Base-by-base conservation (phyloP, 1,140 invertebrate genomes). In the Drosophila pallidifrons region DNA sequence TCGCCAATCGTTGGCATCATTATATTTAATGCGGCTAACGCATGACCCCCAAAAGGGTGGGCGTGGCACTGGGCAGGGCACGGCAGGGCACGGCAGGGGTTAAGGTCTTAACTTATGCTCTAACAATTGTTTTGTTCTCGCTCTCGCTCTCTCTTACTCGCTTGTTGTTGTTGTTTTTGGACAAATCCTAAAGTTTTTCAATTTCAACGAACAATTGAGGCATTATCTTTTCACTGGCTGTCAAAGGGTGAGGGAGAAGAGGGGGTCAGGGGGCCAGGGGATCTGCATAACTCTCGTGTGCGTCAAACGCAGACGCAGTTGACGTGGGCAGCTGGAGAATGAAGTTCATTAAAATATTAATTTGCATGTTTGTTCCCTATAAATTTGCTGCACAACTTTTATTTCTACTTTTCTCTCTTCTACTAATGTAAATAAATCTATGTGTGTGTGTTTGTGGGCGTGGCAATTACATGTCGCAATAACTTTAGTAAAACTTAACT, bases 181-280 rank as follows among this genome's bases (percentile, higher is more conserved):
- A 7, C 54, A 79, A 81, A 82, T 82, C 74, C 47, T 54, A 74
- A 89, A 88, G 80, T 89, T 88, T 88, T 88, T 88, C 85, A 89
- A 88, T 89, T 88, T 88, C 77, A 79, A 83, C 85, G 83, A 89
- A 88, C 85, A 88, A 88, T 89, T 81, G 85, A 89, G 85, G 85
- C 81, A 88, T 88, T 89, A 88, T 88, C 80, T 78, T 66, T 54
- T 57, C 55, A 54, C 38, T 35, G 49, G 15, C 41, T 60, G 57
- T 8, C 30, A 16, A 3, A 11, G 7, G 1, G n/a, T 43, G 30
- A 15, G 3, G 8, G 0, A 3, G 20, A 5, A 8, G 6, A 41
- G 52, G 30, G 16, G 15, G 49, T 16, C 2, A 20, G 5, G 38
- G 38, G 8, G 10, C 7, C 1, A 38, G 20, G 6, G 13, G 5